Evolutionary conservation across 23 tunicate species (phyloP), one percentile per base, ranked within the genome.

Genomic region (Pegea sp.): DNA sequence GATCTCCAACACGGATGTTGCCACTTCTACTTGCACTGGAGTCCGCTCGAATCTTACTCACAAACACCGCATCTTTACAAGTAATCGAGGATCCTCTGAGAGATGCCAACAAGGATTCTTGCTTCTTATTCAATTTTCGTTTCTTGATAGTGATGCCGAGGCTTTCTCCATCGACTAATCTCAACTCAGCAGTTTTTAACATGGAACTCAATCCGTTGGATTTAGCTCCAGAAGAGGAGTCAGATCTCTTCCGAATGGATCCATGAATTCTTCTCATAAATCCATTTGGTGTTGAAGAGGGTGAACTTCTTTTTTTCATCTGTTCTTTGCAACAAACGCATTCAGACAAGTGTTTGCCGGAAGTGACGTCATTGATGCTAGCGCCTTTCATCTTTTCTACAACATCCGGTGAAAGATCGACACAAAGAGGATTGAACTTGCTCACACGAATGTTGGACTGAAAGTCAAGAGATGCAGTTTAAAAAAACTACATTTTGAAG

Each of bases 121-220:
- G 22, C 32, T 34, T 31, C 30, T 19, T 21, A 42, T 51, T 33
- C 18, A 67, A 31, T 58, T 74, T 73, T 1, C 60, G 60, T 63
- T 73, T 63, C 28, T 68, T 74, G 24, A 84, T 74, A 60, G 52
- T 67, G 20, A 84, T 73, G 2, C 95, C 95, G 8, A 84, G 61
- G 30, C 26, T 74, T 44, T 68, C 86, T 4, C 43, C 42, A 8
- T 16, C 46, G 46, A 11, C 16, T 11, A 38, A 38, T 11, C 46
- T 38, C 46, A 38, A 38, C 13, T 38, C 16, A 8, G 16, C 68
- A 42, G 71, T 67, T 53, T 68, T 67, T 33, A 57, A 27, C 42
- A 78, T 64, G 29, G 30, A 25, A 24, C 29, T 22, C 30, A 11
- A 2, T 24, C 63, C 31, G 18, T 30, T 28, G 22, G 64, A 24